Percentiles rank a stretch among this genome's conserved stretches.
Evolutionary conservation across 2,888 invertebrate species (phyloP).

Genomic region (Callyntrura sp.): DNA sequence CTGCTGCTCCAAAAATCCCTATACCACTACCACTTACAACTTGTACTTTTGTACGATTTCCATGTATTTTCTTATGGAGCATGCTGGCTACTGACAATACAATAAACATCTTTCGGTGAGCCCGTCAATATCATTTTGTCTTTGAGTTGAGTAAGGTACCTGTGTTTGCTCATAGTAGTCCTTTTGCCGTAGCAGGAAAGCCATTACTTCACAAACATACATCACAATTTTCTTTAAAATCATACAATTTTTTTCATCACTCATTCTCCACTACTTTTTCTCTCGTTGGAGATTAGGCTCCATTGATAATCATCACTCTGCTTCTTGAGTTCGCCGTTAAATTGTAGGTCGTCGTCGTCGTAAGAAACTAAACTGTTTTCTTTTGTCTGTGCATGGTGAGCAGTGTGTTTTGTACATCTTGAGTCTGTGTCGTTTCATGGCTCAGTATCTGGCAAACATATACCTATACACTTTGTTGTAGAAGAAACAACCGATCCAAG

Average conservation of each 20-base stretch:
- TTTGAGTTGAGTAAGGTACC: conserved; percentile 70
- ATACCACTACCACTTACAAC: background rate
- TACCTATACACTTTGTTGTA: conserved; percentile 18
- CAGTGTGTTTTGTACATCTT: conserved; percentile 25
- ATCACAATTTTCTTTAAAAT: conserved; percentile 56
- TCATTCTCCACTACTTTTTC: conserved; percentile 30
- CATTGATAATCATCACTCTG: conserved; percentile 57
- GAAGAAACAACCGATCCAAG: conserved; percentile 36
- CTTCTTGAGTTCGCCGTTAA: conserved; percentile 46
- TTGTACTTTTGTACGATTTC: conserved; percentile 44
- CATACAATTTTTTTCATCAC: conserved; percentile 45
- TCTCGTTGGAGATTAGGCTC: conserved; percentile 52
- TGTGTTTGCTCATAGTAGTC: conserved; percentile 20
- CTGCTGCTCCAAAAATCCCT: conserved; percentile 51
- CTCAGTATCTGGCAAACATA: background rate
- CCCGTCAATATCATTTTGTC: conserved; percentile 63
- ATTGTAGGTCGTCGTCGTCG: background rate
- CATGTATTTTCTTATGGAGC: conserved; percentile 28
- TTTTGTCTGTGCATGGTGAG: conserved; percentile 51
- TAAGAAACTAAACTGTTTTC: conserved; percentile 43
- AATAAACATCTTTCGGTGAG: conserved; percentile 38
- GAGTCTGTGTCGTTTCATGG: conserved; percentile 27
- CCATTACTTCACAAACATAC: conserved; percentile 32
- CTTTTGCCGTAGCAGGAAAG: background rate
- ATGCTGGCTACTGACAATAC: background rate